Base-by-base conservation (phyloP, 2,113 vertebrate genomes). In the Phrynosoma platyrhinos region DNA sequence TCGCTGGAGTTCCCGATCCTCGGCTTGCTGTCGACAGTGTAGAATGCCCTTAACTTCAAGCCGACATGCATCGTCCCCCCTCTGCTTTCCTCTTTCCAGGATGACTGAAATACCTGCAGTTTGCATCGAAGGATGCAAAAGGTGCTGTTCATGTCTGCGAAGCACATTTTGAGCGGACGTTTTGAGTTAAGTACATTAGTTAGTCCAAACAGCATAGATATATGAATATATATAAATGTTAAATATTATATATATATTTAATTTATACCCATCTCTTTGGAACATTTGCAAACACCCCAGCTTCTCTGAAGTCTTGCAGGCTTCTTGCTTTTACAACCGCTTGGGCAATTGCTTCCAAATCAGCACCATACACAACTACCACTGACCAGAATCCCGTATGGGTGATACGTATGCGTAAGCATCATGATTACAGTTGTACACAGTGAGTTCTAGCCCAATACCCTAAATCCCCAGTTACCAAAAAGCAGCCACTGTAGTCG, bases 231-330 rank as follows among this genome's bases (percentile, higher is more conserved):
- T 87, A 74, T 25, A 58, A 55, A 93, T 92, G 47, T 84, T 83
- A 85, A 85, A 78, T 86, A 89, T 83, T 62, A 76, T 27, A 40
- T 71, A 47, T 85, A 75, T 85, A 66, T 79, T 76, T 87, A 82
- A 94, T 95, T 96, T 96, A 94, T 96, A 95, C 89, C 87, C 0
- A 30, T 90, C 87, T 95, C 91, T 92, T 93, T 87, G 0, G 0
- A 95, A 68, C 71, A 87, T 92, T 93, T 91, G 87, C 91, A 90
- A 79, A 74, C 14, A 81, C 88, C 91, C 90, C n/a, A 0, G 83
- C 90, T 94, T 89, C 77, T 92, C 80, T 20, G 90, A 76, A 13
- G 9, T 23, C 18, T 85, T 77, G 88, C 71, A 52, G 90, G 68
- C 79, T 93, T 85, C 68, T 74, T 80, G 27, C 13, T 53, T 20